These are phyloP conservation scores for Oreotragus oreotragus DNA, from an alignment of 2,113 vertebrate genomes.

Conservation along the genomic window DNA sequence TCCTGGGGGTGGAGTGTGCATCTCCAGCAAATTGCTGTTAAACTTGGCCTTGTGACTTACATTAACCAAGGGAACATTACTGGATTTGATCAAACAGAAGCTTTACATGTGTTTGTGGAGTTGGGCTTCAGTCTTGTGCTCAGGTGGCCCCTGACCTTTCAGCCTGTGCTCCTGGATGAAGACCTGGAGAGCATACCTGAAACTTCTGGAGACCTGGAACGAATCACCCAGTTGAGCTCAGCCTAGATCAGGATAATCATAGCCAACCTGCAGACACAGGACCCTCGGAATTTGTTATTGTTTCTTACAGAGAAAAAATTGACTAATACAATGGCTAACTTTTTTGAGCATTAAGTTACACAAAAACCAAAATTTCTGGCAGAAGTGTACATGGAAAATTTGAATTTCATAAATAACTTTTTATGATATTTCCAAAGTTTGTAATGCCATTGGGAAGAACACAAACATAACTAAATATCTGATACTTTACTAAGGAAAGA, in stretches of 20 bases:
- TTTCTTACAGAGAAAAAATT: neutral
- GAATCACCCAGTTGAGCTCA: neutral
- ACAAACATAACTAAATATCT: neutral
- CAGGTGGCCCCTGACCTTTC: too few relatives aligned
- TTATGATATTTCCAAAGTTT: neutral
- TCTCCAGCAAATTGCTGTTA: rapidly evolving
- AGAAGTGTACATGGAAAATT: neutral
- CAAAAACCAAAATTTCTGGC: neutral
- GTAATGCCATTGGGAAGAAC: neutral
- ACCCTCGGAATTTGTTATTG: neutral
- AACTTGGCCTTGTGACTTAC: neutral
- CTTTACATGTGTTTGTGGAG: neutral
- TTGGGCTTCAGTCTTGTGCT: neutral
- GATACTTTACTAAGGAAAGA: neutral
- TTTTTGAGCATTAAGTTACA: neutral
- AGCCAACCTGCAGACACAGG: neutral
- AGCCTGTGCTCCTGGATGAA: neutral
- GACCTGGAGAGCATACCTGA: neutral
- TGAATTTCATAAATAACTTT: neutral
- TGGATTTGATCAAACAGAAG: neutral
- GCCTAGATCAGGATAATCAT: neutral
- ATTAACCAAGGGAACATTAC: too few relatives aligned
- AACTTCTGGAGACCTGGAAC: neutral
- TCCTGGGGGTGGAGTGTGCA: neutral
- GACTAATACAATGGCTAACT: too few relatives aligned